phyloP scores from a whole-genome alignment of 1,140 invertebrate genomes.

The Phthorimaea operculella region DNA sequence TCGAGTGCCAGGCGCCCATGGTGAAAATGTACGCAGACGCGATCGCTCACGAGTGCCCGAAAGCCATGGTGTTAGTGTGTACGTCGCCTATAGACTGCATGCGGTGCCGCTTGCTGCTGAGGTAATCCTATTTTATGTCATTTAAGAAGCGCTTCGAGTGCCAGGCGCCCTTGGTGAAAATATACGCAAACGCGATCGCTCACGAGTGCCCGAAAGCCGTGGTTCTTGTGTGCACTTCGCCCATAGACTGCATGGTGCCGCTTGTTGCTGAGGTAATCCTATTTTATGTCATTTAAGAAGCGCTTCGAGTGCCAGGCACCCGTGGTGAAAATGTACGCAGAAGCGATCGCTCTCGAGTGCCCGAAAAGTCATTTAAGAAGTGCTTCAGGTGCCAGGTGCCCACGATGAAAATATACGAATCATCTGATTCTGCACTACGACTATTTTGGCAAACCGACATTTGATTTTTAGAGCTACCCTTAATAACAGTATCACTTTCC shows the following conservation, averaged over 20 bases:
- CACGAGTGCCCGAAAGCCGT: conserved; percentile 54
- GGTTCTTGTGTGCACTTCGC: conserved; percentile 43
- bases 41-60: conserved; percentile 52
- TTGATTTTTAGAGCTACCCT: too few relatives aligned
- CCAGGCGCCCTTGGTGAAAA: too few relatives aligned
- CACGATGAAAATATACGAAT: too few relatives aligned
- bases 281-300: too few relatives aligned
- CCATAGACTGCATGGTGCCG: conserved; percentile 61
- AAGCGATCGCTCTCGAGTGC: too few relatives aligned
- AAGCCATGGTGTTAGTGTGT: conserved; percentile 48
- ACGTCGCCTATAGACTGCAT: conserved; percentile 57
- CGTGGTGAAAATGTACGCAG: too few relatives aligned
- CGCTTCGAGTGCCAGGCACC: too few relatives aligned
- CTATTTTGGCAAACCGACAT: too few relatives aligned
- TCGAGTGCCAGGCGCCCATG: conserved; percentile 13
- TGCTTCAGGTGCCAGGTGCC: too few relatives aligned
- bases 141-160: too few relatives aligned
- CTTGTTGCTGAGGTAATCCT: conserved; percentile 37
- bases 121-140: conserved; percentile 7
- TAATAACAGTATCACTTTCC: too few relatives aligned
- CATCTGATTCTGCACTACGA: conserved; percentile 43
- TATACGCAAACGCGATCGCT: conserved; percentile 46
- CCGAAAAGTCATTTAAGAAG: too few relatives aligned
- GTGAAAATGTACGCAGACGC: conserved; percentile 23
- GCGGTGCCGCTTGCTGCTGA: conserved; percentile 51